Evolutionary conservation across 1,140 invertebrate species (phyloP), one percentile per base, ranked within the genome.

Genomic region (Lanistes nyassanus): DNA sequence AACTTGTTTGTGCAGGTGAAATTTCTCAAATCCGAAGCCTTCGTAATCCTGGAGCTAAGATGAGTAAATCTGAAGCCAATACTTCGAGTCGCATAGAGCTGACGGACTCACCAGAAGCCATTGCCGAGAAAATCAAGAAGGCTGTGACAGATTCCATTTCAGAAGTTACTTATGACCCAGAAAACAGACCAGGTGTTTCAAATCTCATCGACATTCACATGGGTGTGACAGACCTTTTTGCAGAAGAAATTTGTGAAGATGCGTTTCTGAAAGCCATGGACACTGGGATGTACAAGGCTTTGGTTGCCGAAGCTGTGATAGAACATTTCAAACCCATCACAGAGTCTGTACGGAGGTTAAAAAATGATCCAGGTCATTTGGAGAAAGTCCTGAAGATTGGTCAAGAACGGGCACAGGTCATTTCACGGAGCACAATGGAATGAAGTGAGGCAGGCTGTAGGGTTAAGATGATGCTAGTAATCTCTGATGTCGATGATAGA

Each of bases 21-120:
- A 70, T 81, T 13, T 42, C 82, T 19, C 81, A 84, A 71, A 84
- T 89, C 9, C 83, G 83, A 53, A 88, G 85, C 79, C 76, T 89
- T 3, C 47, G 82, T 26, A 79, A 85, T 62, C 88, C 97, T 0
- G 84, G 84, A 0, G 94, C 95, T 84, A 99, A 99, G 91, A 99
- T 99, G 98, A 99, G 98, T 9, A 99, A 99, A 90, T 99, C 98
- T 0, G 94, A 97, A 80, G 79, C 89, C 0, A 93, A 96, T 91
- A 82, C 91, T 0, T 94, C 93, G 84, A 94, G 94, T 76, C 90
- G 94, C 71, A 95, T 99, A 65, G 92, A 94, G 70, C 86, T 99
- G 2, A 93, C 90, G 29, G 97, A 99, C 88, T 84, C 91, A 0
- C 93, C 95, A 0, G 95, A 97, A 51, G 85, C 89, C 47, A 94